Percentiles rank a stretch among this genome's conserved stretches.
Evolutionary conservation across 2,113 vertebrate species (phyloP).

Genomic region (Archocentrus centrarchus): DNA sequence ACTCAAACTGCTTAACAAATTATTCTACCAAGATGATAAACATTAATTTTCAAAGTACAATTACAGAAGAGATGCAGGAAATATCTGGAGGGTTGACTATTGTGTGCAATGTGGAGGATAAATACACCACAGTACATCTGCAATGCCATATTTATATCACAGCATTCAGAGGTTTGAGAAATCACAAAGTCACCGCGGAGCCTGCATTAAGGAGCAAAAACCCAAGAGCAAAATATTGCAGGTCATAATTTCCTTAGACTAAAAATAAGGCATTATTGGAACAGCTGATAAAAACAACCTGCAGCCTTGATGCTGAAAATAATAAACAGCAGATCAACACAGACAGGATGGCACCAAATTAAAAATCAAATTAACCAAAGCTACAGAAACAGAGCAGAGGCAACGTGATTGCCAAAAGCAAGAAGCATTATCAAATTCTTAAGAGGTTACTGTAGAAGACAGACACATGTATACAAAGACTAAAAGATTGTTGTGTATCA

Average conservation of each 20-base stretch:
- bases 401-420: neutral
- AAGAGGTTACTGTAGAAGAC: neutral
- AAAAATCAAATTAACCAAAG: neutral
- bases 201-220: neutral
- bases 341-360: neutral
- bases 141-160: neutral
- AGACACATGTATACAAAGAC: neutral
- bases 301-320: neutral
- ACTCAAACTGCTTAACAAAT: neutral
- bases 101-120: neutral
- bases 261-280: neutral
- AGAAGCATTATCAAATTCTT: slow-evolving; percentile 38
- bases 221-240: neutral
- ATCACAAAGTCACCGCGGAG: neutral
- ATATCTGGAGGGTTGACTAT: neutral
- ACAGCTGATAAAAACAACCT: neutral
- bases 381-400: neutral
- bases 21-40: neutral
- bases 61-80: neutral
- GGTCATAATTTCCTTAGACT: neutral
- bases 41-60: neutral
- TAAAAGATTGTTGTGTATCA: neutral
- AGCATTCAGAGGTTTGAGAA: neutral
- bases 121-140: too few relatives aligned
- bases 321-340: neutral